Evolutionary conservation across 2,888 invertebrate genomes (phyloP).

Genomic region (Neuroscelio doddi): DNA sequence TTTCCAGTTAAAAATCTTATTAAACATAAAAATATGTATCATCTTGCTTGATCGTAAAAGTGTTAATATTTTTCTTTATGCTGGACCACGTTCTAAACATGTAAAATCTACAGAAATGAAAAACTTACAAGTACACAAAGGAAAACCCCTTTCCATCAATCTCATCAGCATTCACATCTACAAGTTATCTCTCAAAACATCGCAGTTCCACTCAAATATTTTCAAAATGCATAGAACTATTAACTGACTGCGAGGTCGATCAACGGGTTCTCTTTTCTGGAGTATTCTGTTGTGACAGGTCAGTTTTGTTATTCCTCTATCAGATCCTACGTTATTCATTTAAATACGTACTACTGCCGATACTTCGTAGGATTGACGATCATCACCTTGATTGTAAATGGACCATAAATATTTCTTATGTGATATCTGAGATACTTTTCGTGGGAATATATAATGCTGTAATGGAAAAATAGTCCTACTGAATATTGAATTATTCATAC

Average conservation of each 20-base stretch:
- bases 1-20: too few species aligned
- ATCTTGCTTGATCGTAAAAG: too few species aligned
- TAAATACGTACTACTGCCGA: slow-evolving; percentile 10
- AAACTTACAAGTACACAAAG: neutral
- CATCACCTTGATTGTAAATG: neutral
- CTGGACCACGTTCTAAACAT: neutral
- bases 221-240: neutral
- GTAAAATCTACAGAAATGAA: neutral
- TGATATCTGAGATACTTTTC: neutral
- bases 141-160: neutral
- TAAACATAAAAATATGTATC: too few species aligned
- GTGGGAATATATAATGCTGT: neutral
- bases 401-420: neutral
- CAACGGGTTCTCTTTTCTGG: neutral
- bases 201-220: neutral
- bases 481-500: too few species aligned
- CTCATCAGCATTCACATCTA: neutral
- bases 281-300: neutral
- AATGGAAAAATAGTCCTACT: too few species aligned
- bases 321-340: slow-evolving; percentile 34
- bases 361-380: slow-evolving; percentile 7
- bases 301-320: slow-evolving; percentile 17
- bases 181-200: neutral
- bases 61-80: neutral
- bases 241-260: neutral